A percentile compares a stretch with the other conserved stretches of the same genome.
These are phyloP conservation scores for Acrocera orbiculus DNA, from an alignment of 2,888 invertebrate species.

Conservation along the genomic window DNA sequence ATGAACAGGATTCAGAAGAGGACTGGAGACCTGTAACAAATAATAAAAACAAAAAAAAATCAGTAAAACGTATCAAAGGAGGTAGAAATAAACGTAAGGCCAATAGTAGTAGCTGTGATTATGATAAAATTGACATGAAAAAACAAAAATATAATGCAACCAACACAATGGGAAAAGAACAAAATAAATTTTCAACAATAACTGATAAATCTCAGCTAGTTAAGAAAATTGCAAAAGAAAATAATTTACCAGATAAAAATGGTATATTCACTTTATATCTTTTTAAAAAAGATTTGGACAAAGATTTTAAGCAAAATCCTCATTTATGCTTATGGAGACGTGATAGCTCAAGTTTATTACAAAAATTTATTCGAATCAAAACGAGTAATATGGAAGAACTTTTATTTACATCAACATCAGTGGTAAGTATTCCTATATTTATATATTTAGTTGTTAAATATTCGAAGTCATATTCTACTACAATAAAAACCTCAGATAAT, in stretches of 20 bases:
- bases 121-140: neutral
- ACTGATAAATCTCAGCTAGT: neutral
- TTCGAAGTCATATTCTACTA: neutral
- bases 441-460: neutral
- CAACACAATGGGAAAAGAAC: neutral
- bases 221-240: slow-evolving; percentile 1
- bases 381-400: slow-evolving; percentile 22
- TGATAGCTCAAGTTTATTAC: slow-evolving; percentile 27
- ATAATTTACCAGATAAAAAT: neutral
- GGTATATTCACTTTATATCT: slow-evolving; percentile 19
- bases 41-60: slow-evolving; percentile 8
- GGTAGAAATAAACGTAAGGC: slow-evolving; percentile 5
- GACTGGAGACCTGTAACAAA: slow-evolving; percentile 28
- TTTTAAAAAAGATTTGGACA: slow-evolving; percentile 24
- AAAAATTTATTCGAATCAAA: slow-evolving; percentile 28
- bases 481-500: neutral
- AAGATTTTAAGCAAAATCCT: slow-evolving; percentile 22
- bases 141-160: neutral
- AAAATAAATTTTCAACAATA: neutral
- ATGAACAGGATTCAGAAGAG: slow-evolving; percentile 29
- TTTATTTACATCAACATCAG: slow-evolving; percentile 29
- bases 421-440: slow-evolving; percentile 19
- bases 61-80: slow-evolving; percentile 1
- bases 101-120: neutral
- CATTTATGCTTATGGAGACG: slow-evolving; percentile 30